phyloP scores from a whole-genome alignment of 1,140 invertebrate species.

The Harpegnathos saltator region DNA sequence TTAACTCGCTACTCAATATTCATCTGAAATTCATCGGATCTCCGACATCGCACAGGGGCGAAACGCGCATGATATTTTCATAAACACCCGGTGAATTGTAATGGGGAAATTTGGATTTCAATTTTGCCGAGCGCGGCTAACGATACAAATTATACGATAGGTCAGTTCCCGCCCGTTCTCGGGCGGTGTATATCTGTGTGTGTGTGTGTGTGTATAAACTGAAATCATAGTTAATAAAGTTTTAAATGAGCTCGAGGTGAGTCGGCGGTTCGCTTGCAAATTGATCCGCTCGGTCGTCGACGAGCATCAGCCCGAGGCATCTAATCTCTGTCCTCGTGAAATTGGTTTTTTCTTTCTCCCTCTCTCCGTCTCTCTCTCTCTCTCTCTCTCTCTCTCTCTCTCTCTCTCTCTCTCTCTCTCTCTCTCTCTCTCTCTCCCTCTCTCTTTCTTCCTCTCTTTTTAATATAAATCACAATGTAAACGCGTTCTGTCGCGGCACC shows the following conservation, averaged over 20 bases:
- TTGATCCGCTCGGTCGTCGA: constrained; percentile 39
- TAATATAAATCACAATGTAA: neutral
- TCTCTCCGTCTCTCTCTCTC: no score
- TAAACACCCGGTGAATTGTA: neutral
- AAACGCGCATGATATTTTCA: neutral
- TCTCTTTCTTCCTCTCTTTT: no score
- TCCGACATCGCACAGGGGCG: no score
- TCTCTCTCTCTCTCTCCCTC: no score
- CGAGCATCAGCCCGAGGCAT: constrained; percentile 5
- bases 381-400: no score
- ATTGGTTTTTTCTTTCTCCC: neutral
- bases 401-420: no score
- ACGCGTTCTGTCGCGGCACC: neutral
- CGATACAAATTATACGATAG: constrained; percentile 11
- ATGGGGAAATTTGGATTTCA: neutral
- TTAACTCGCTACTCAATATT: no score
- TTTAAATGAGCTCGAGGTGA: constrained; percentile 47
- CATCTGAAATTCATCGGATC: no score
- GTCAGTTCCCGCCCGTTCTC: neutral
- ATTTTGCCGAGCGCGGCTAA: neutral
- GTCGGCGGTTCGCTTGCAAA: constrained; percentile 31
- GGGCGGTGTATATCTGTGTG: no score
- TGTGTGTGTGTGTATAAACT: constrained; percentile 2
- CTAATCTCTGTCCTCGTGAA: constrained; percentile 11
- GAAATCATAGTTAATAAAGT: constrained; percentile 49